Evolutionary conservation across 1,140 invertebrate genomes (phyloP), one percentile per base, ranked within the genome.

Genomic region (Aporrectodea caliginosa): DNA sequence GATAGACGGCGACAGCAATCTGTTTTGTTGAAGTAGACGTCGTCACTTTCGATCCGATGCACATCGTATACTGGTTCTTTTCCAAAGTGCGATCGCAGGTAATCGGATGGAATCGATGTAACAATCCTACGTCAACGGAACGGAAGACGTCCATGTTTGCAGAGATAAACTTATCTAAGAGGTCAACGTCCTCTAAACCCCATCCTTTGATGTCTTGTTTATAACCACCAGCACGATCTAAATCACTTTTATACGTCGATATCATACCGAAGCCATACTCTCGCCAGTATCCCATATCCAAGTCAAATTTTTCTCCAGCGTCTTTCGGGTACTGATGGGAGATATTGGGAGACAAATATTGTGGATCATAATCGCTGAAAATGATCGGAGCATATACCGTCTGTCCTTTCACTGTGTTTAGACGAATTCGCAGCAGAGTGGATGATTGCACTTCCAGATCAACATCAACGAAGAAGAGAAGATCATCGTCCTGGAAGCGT

Each of bases 331-430:
- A n/a, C n/a, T n/a, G n/a, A n/a, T n/a, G n/a, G n/a, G n/a, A n/a
- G n/a, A n/a, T n/a, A n/a, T n/a, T n/a, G n/a, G n/a, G 80, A 69
- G 86, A 86, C 81, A 87, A 75, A 68, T 85, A 84, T 31, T 84
- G 81, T 12, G 94, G 94, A 89, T 97, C 93, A 86, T 94, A 99
- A 85, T 98, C 93, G 88, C 96, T 98, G 86, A 96, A 99, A 27
- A 99, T 96, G 82, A 99, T 95, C 0, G 98, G 98, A 87, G 97
- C 97, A 89, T 99, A 99, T 0, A 96, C 92, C n/a, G n/a, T n/a
- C 6, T 93, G 92, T 34, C 92, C 91, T 82, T 91, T 89, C 16
- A 94, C 89, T 0, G 95, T 95, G 85, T 97, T 95, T 91, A 81
- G 89, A 77, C 88, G 85, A 76, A 90, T 86, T 72, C 90, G 81